A percentile compares a stretch with the other conserved stretches of the same genome.
Conservation (phyloP, 2,113 vertebrate genomes). For the Terrapene triunguis region DNA sequence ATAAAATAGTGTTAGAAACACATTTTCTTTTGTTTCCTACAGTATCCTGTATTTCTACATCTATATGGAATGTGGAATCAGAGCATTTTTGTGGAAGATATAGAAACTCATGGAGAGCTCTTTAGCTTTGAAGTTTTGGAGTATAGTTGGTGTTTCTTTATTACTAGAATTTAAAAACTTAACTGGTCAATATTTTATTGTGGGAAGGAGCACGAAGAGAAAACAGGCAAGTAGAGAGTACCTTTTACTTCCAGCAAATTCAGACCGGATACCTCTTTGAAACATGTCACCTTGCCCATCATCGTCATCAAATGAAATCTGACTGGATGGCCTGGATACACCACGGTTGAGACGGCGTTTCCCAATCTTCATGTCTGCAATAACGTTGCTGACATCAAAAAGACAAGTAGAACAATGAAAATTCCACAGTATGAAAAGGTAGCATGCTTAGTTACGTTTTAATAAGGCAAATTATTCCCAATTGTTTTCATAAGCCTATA, state of each 20-base stretch:
- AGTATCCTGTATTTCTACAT: too few species aligned
- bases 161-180: background rate
- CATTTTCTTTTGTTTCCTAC: too few species aligned
- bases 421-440: background rate
- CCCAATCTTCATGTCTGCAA: constrained; percentile 89
- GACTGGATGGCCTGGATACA: constrained; percentile 38
- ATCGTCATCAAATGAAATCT: constrained; percentile 81
- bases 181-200: background rate
- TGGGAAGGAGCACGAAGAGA: background rate
- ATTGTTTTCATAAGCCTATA: background rate
- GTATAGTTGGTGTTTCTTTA: background rate
- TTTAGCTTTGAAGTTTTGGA: background rate
- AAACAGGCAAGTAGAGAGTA: constrained; percentile 47
- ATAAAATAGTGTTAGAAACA: too few species aligned
- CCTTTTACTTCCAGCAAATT: constrained; percentile 63
- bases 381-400: constrained; percentile 82
- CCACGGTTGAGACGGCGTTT: constrained; percentile 54
- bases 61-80: background rate
- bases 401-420: background rate
- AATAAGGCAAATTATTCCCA: background rate
- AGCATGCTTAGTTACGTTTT: background rate
- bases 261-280: constrained; percentile 11
- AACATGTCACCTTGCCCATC: constrained; percentile 75
- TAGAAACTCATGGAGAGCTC: background rate
- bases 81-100: background rate